These are phyloP conservation scores for Cariama cristata DNA, from an alignment of 2,113 vertebrate genomes.

Conservation along the genomic window DNA sequence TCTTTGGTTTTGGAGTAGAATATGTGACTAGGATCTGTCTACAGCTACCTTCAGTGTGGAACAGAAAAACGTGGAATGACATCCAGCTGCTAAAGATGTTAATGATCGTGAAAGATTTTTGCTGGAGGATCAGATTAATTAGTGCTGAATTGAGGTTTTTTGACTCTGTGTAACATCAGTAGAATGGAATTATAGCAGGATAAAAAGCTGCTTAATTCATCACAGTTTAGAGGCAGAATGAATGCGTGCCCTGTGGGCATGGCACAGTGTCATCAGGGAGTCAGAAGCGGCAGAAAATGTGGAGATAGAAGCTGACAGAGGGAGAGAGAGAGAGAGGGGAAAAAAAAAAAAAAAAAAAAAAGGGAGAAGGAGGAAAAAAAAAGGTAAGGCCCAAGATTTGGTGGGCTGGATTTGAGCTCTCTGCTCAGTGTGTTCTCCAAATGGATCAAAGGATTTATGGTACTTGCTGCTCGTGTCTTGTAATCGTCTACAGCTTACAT, in stretches of 20 bases:
- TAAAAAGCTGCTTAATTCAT: conserved; percentile 37
- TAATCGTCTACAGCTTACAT: neutral
- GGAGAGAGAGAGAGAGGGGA: accelerated
- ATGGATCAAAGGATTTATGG: neutral
- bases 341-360: neutral
- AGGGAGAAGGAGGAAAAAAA: neutral
- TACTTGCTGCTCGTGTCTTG: neutral
- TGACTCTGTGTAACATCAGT: neutral
- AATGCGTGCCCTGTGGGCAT: neutral
- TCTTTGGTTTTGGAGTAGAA: neutral
- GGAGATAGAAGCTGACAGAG: neutral
- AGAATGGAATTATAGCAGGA: neutral
- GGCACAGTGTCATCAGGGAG: neutral
- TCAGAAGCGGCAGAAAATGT: neutral
- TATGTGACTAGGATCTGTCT: neutral
- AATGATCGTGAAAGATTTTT: neutral
- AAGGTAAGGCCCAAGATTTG: neutral
- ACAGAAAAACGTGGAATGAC: neutral
- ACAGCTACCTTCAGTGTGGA: neutral
- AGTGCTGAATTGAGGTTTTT: neutral
- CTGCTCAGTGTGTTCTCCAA: neutral
- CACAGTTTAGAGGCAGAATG: conserved; percentile 14
- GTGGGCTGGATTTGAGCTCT: neutral
- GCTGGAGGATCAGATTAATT: neutral
- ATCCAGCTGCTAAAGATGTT: neutral